Conservation (phyloP, 2,797 vertebrate genomes). For the Pyrocephalus nanus region DNA sequence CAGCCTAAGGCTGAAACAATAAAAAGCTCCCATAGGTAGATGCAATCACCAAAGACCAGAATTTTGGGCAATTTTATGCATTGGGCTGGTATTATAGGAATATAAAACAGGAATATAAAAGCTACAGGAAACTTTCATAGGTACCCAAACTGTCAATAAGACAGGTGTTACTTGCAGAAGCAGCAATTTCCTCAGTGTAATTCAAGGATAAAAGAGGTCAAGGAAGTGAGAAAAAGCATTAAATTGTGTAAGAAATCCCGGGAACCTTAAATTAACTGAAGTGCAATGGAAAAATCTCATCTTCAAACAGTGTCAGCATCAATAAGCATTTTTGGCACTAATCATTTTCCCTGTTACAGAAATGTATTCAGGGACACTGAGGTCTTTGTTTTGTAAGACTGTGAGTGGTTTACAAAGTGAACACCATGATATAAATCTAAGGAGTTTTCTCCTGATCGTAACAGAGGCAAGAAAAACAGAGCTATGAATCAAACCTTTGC, state of each 20-base stretch:
- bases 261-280: neutral
- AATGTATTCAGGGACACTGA: neutral
- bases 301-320: neutral
- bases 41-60: neutral
- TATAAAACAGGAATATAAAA: neutral
- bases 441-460: neutral
- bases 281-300: neutral
- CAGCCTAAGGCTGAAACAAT: neutral
- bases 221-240: neutral
- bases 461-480: neutral
- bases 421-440: neutral
- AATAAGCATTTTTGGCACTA: neutral
- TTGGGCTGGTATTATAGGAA: neutral
- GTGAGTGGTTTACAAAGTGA: neutral
- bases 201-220: neutral
- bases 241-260: neutral
- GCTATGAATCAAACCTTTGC: neutral
- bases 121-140: neutral
- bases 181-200: neutral
- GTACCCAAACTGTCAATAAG: neutral
- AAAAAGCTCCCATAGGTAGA: neutral
- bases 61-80: neutral
- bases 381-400: neutral
- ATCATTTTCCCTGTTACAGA: neutral
- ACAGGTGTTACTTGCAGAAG: neutral